Evolutionary conservation across 2,888 invertebrate species (phyloP), one percentile per base, ranked within the genome.

Genomic region (Dicyrtoma fusca): DNA sequence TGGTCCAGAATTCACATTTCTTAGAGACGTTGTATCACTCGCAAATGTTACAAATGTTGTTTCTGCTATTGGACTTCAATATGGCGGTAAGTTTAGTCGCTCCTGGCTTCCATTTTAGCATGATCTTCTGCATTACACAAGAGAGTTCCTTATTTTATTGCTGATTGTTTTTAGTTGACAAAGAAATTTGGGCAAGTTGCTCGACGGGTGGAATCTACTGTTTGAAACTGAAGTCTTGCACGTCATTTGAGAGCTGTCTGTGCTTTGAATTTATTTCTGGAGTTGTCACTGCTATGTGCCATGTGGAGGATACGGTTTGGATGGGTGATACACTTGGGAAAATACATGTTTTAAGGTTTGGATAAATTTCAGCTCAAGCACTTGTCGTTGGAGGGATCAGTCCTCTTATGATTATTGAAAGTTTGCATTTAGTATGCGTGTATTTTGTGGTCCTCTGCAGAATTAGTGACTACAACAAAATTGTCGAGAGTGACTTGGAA

Each of bases 1-100:
- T 1, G 94, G 95, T 1, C 95, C 97, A 0, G 97, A 98, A 86
- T 95, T 93, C 85, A 90, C 91, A n/a, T 92, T 94, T 83, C 85
- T 95, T 47, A 85, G 91, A 65, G 94, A 95, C 83, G 89, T 92
- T 69, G 88, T 91, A 45, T 87, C 90, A 0, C 84, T 94, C 74
- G 89, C 89, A 64, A 89, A 89, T 80, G 87, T 87, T 55, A 88
- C 89, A 2, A 87, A 88, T 77, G 88, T 89, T 42, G 86, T 88
- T 3, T 88, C 90, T 17, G 88, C 90, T 2, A 86, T 87, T 1
- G 86, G 86, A 75, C 84, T 86, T 11, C 85, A 86, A 66, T 84
- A 80, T 73, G 81, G 81, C 74, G 80, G 81, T 80, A 85, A 71
- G 86, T 44, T 25, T n/a, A n/a, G n/a, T n/a, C n/a, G n/a, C n/a